Evolutionary conservation across 2,888 invertebrate species (phyloP).

Genomic region (Dastarcus helophoroides): DNA sequence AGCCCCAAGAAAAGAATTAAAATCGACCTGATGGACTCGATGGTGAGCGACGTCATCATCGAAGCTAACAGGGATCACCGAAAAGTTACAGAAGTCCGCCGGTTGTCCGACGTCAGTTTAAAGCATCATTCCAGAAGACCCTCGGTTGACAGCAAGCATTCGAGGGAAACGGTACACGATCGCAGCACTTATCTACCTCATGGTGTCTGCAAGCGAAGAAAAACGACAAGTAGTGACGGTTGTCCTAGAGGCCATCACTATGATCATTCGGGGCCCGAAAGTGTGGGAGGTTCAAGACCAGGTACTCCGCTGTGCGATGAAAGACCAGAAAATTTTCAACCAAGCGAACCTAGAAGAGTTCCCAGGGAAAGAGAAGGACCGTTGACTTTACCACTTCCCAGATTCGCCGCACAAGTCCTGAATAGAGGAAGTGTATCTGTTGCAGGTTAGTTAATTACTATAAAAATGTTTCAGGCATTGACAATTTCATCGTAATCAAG

Average conservation of each 20-base stretch:
- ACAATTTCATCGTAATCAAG: no score
- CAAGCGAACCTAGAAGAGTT: constrained; percentile 60
- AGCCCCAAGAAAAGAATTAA: constrained; percentile 56
- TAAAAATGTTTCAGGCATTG: no score
- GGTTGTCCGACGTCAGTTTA: constrained; percentile 39
- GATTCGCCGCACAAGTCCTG: constrained; percentile 57
- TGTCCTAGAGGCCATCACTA: constrained; percentile 37
- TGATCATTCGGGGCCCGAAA: constrained; percentile 47
- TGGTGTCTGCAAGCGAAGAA: constrained; percentile 43
- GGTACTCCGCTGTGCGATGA: constrained; percentile 81
- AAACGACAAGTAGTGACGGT: constrained; percentile 36
- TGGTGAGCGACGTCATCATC: constrained; percentile 32
- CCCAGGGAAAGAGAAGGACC: constrained; percentile 50
- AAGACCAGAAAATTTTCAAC: constrained; percentile 58
- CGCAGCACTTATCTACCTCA: constrained; percentile 32
- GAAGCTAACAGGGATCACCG: constrained; percentile 36
- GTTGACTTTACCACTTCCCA: constrained; percentile 75
- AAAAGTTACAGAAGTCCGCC: constrained; percentile 41
- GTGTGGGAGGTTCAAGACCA: constrained; percentile 62
- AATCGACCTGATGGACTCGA: constrained; percentile 40
- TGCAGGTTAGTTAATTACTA: no score
- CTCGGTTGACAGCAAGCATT: constrained; percentile 40
- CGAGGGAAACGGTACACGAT: constrained; percentile 22
- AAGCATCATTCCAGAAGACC: constrained; percentile 40
- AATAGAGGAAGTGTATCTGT: constrained; percentile 31